Evolutionary conservation across 2,113 vertebrate species (phyloP), one percentile per base, ranked within the genome.

Genomic region (Prionailurus bengalensis): DNA sequence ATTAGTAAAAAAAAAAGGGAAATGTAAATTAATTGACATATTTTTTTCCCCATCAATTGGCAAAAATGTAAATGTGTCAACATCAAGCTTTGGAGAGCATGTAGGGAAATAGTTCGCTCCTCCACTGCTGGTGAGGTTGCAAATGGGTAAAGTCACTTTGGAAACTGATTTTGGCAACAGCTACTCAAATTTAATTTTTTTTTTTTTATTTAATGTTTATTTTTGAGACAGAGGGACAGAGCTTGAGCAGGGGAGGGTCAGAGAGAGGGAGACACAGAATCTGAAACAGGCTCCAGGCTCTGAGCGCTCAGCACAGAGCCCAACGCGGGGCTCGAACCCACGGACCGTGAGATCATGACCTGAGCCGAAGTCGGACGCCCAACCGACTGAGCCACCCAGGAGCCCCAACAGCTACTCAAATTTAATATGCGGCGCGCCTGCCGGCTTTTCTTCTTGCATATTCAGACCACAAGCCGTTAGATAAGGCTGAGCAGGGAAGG

Each of bases 21-120:
- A 80, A 83, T 58, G 65, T 93, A 93, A 48, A 88, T 92, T 66
- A 51, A 55, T 81, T 45, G 63, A 90, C 88, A 53, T n/a, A 17
- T 31, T 92, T 45, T 71, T 89, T 94, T 55, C 4, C 78, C 71
- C 58, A 45, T 88, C 87, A 53, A 88, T 10, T 78, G 76, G 82
- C 91, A 84, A 45, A 73, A 53, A 80, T 48, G 27, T 29, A 13
- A 79, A 73, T 14, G 55, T 87, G 92, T 63, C 89, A 68, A 27
- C 81, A 53, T n/a, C 36, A 11, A 33, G 68, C 51, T 12, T 5
- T 55, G 25, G 76, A 53, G 68, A 36, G 84, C 23, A 17, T 19
- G 10, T 31, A 63, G 31, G 65, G 71, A 76, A 53, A 23, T 1
- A 25, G 81, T 25, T 55, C 63, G 23, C 36, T 23, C 63, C 15